Base-by-base conservation (phyloP, 2,888 invertebrate genomes). In the Liopterus haemorrhoidalis region DNA sequence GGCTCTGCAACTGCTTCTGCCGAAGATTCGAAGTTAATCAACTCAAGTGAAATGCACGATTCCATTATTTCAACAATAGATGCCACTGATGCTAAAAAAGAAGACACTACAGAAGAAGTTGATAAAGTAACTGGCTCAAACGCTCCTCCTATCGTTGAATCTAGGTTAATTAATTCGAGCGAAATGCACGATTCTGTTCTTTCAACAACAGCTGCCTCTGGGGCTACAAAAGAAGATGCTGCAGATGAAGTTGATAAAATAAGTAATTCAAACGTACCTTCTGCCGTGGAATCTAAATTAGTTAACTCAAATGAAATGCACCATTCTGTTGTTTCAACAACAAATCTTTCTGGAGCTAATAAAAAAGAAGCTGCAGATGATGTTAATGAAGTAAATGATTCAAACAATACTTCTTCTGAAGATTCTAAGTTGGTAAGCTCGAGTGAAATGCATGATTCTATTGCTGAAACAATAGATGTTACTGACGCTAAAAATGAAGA, bases 371-470 rank as follows among this genome's bases (percentile, higher is more conserved):
- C 25, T 12, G 11, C n/a, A 14, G 20, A 37, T 15, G 15, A 41
- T 30, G 12, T n/a, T 33, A 43, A 43, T 43, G 14, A 32, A 28
- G 21, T 8, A 41, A 28, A 20, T 15, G 12, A 18, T 14, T 14
- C 16, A 22, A 9, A 12, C 30, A 37, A 16, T 25, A 5, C 57
- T 52, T 43, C 55, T 57, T 25, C 55, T 57, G 33, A 46, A 54
- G 15, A 11, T 47, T 33, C 51, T 27, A 40, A 38, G 22, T 18
- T 11, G 24, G 28, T 8, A 18, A 39, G 18, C 5, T 12, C 32
- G 5, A 21, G 22, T 8, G 38, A 21, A 11, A 25, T 15, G 4
- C 22, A 20, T 8, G 5, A 11, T n/a, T 42, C 27, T 18, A 16
- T 9, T 11, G 12, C 9, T 22, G 14, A 21, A 32, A 22, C n/a